phyloP scores from a whole-genome alignment of 2,888 invertebrate species.

The Hanleya hanleyi region DNA sequence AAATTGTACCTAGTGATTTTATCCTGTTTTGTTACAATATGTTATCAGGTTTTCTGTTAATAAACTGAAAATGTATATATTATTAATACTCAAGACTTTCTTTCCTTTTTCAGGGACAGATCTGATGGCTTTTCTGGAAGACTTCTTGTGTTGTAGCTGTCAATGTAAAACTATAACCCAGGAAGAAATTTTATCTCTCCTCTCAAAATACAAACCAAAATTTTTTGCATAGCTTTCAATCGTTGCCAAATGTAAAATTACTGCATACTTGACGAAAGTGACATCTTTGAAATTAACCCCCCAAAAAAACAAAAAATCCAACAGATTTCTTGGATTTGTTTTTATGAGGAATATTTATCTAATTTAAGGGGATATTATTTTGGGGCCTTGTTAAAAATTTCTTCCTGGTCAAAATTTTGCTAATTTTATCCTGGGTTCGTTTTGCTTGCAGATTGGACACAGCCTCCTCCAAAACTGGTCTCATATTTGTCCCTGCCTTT shows the following conservation, averaged over 20 bases:
- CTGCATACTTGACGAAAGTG: too few species aligned
- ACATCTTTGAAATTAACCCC: too few species aligned
- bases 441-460: background rate
- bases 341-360: too few species aligned
- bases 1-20: too few species aligned
- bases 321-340: too few species aligned
- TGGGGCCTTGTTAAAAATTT: background rate
- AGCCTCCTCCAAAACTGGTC: too few species aligned
- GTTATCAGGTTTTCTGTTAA: background rate
- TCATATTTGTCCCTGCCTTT: too few species aligned
- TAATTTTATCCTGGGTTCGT: background rate
- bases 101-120: background rate
- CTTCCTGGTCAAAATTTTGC: conserved; percentile 3
- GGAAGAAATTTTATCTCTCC: conserved; percentile 1
- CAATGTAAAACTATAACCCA: background rate
- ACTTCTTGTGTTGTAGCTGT: background rate
- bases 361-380: too few species aligned
- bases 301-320: too few species aligned
- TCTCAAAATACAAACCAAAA: background rate
- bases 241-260: too few species aligned
- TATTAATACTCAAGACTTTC: background rate
- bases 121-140: background rate
- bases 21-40: background rate
- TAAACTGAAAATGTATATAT: background rate
- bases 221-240: too few species aligned